Evolutionary conservation across 1,140 invertebrate species (phyloP), one percentile per base, ranked within the genome.

Genomic region (Zaprionus capensis): DNA sequence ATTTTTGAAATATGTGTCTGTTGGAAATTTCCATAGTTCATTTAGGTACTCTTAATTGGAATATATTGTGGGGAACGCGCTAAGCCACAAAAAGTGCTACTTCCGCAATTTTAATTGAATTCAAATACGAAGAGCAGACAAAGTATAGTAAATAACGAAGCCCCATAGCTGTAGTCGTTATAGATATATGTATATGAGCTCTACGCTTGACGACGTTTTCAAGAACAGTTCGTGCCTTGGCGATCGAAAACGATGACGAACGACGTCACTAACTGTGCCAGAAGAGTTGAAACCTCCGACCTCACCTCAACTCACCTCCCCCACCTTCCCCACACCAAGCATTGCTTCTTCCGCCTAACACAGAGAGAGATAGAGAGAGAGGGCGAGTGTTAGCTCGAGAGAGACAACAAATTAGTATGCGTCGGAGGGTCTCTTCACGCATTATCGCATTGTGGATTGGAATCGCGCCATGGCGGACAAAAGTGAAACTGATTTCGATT

Each of bases 71-170:
- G 34, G 34, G 20, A 12, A 17, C 20, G n/a, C 22, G 49, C 49
- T 7, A 22, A 69, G 26, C 57, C 53, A 66, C 15, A 51, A 67
- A 22, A 56, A 79, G 58, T 69, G 84, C 64, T 62, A 81, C 84
- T 88, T 88, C 84, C 84, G 84, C 69, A 74, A 67, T 81, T 84
- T 90, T 79, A 90, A 88, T 90, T 88, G 78, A 70, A 74, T 46
- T 56, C 65, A 76, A 76, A 77, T 66, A 62, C 68, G 31, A 62
- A 70, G 5, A 58, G 46, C 34, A 38, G 22, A 67, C 12, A 26
- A 62, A 64, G 26, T 56, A 28, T 57, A 44, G 20, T 55, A 58
- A 41, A 63, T 62, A 63, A 70, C 31, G 28, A 68, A 68, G 55
- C 36, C 41, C 31, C 24, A 58, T 66, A 62, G 63, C 20, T 24